phyloP scores from a whole-genome alignment of 2,888 invertebrate genomes.

The Piscicola geometra region DNA sequence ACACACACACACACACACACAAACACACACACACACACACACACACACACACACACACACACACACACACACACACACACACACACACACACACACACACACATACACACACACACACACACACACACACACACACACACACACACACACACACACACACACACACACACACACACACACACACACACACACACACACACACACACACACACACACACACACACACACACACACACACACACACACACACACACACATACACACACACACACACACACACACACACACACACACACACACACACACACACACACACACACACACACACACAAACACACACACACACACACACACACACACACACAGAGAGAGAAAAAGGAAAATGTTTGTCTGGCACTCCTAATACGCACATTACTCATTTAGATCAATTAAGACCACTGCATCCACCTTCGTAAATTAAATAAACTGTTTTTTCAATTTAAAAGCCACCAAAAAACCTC shows the following conservation, averaged over 20 bases:
- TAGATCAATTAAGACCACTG: too few relatives aligned
- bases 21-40: neutral
- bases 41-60: neutral
- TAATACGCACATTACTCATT: too few relatives aligned
- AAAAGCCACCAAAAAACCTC: neutral
- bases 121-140: too few relatives aligned
- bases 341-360: slow-evolving; percentile 15
- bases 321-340: slow-evolving; percentile 12
- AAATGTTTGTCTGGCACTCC: neutral
- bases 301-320: slow-evolving; percentile 12
- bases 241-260: neutral
- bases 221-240: slow-evolving; percentile 16
- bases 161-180: too few relatives aligned
- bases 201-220: slow-evolving; percentile 10
- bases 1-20: slow-evolving; percentile 3
- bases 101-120: too few relatives aligned
- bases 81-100: neutral
- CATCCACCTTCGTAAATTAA: too few relatives aligned
- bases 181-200: too few relatives aligned
- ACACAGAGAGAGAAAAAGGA: neutral
- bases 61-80: neutral
- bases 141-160: too few relatives aligned
- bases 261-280: slow-evolving; percentile 8
- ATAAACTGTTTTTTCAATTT: too few relatives aligned
- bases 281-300: slow-evolving; percentile 10